A percentile compares a stretch with the other conserved stretches of the same genome.
Conservation (phyloP, 2,888 invertebrate genomes). For the Latrodectus hesperus region DNA sequence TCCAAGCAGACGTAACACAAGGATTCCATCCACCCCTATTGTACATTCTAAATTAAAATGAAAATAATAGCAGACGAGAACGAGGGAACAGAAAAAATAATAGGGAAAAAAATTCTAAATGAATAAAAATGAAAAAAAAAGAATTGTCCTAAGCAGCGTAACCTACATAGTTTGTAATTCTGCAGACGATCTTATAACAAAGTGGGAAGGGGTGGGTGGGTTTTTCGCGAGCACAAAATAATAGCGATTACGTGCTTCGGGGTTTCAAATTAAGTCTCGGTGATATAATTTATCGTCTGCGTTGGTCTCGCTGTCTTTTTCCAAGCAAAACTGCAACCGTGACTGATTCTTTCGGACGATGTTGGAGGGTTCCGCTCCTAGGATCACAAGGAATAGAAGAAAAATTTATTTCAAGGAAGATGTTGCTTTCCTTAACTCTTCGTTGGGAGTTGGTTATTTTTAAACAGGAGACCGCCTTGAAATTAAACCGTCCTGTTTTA, state of each 20-base stretch:
- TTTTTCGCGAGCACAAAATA: slow-evolving; percentile 42
- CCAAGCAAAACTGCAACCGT: slow-evolving; percentile 17
- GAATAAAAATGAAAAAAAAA: slow-evolving; percentile 40
- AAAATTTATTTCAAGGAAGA: no score
- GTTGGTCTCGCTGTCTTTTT: slow-evolving; percentile 53
- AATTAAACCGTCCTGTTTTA: slow-evolving; percentile 56
- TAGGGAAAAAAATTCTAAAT: slow-evolving; percentile 20
- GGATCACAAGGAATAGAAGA: no score
- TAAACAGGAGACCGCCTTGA: slow-evolving; percentile 34
- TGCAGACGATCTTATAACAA: slow-evolving; percentile 33
- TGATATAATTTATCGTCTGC: slow-evolving; percentile 67
- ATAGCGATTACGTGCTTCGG: slow-evolving; percentile 64
- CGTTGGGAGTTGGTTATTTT: slow-evolving; percentile 4
- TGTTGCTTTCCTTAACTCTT: no score
- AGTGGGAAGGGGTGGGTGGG: slow-evolving; percentile 1
- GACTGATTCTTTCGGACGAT: slow-evolving; percentile 44
- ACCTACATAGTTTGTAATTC: slow-evolving; percentile 63
- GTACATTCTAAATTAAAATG: slow-evolving; percentile 46
- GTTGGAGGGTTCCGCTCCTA: slow-evolving; percentile 38
- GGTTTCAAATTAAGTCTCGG: slow-evolving; percentile 64
- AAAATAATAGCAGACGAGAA: slow-evolving; percentile 35
- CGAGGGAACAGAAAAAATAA: slow-evolving; percentile 9
- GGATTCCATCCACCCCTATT: slow-evolving; percentile 17
- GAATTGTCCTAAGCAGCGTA: slow-evolving; percentile 50
- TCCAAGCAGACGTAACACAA: not conserved